Conservation (phyloP, 1,140 invertebrate species). For the Bombus soroeensis region DNA sequence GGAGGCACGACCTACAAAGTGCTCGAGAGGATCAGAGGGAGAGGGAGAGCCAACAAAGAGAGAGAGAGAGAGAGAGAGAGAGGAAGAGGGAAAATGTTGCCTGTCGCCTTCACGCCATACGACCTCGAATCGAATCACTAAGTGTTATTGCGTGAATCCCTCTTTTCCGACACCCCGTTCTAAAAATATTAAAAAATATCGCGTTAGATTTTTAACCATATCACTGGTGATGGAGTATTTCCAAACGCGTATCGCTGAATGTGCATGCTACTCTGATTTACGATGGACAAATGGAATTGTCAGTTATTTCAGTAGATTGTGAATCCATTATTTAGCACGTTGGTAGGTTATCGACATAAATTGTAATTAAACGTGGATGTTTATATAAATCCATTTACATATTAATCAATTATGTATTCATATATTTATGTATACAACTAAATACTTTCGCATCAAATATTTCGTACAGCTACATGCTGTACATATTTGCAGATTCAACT, state of each 20-base stretch:
- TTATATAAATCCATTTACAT: too few species aligned
- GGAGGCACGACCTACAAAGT: constrained; percentile 62
- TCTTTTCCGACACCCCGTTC: constrained; percentile 24
- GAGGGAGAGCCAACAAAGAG: constrained; percentile 24
- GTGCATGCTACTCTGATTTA: too few species aligned
- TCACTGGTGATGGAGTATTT: too few species aligned
- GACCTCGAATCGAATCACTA: constrained; percentile 64
- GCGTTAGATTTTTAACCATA: not conserved
- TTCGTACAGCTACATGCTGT: not conserved
- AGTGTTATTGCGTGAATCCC: constrained; percentile 67
- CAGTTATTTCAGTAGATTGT: not conserved
- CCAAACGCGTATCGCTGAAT: not conserved
- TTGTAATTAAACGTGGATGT: too few species aligned
- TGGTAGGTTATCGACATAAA: too few species aligned
- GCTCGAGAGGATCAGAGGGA: constrained; percentile 57
- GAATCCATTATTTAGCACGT: not conserved
- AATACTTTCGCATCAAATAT: not conserved
- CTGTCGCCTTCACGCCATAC: constrained; percentile 64
- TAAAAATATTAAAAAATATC: constrained; percentile 16
- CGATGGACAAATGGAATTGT: not conserved
- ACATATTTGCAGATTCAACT: not conserved
- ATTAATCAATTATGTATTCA: too few species aligned
- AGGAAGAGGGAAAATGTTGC: constrained; percentile 27
- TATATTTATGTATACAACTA: not conserved
- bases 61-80: not conserved